Base-by-base conservation (phyloP, 2,113 vertebrate genomes). In the Halichoerus grypus region DNA sequence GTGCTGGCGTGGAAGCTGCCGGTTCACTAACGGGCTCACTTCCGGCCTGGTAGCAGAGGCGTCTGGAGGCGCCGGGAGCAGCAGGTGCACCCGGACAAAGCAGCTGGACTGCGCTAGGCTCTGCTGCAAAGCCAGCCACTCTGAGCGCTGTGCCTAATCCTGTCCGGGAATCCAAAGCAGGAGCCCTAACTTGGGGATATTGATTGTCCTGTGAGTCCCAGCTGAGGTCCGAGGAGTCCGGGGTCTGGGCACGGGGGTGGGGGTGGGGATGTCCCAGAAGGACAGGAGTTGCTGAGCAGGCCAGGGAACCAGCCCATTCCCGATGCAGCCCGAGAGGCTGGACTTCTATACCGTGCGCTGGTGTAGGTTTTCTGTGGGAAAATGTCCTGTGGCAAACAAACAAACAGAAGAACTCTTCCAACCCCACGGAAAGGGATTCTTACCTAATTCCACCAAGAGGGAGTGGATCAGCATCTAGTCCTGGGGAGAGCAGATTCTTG, bases 311-410 rank as follows among this genome's bases (percentile, higher is more conserved):
- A 51, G 33, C 39, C n/a, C 3, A 31, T 10, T 49, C 18, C 67
- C 15, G 33, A 18, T n/a, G 21, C 33, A n/a, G 16, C 89, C 4
- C 0, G 2, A 46, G 39, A 36, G 15, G 12, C 61, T 72, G 39
- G 10, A 0, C 26, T 81, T 95, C 19, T 13, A 14, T n/a, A 12
- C 0, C 0, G 7, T 1, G 21, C 0, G 1, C 5, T 5, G 0
- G 2, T 3, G 71, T 13, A 28, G 57, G 10, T 36, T 49, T 81
- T 55, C 77, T 88, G 46, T 65, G 36, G 5, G 71, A 57, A 88
- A 91, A 53, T 49, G 55, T 24, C 74, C 19, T 1, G 0, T 4
- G 69, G n/a, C 21, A 77, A 69, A 53, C 46, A 72, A 42, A 39
- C 9, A 49, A 69, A 63, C 24, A 86, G 82, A 51, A 14, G 55